Evolutionary conservation across 2,888 invertebrate genomes (phyloP), one percentile per base, ranked within the genome.

Genomic region (Nemotelus pantherinus): DNA sequence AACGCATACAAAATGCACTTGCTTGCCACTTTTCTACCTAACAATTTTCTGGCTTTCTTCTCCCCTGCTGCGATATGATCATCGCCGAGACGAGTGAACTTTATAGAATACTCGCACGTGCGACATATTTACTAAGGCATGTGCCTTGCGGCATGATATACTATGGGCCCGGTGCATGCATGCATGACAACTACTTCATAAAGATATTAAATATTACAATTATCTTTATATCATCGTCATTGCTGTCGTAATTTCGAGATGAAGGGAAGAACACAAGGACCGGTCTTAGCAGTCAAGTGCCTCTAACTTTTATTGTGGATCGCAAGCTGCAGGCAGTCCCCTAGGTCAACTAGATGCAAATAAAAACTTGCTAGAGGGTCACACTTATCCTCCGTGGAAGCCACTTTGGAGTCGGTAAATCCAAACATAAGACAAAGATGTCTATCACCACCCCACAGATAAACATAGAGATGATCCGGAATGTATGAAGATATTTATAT

Each of bases 161-260:
- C 47, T 47, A 45, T 65, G 65, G 4, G 43, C 4, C 4, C 39
- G 5, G 43, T 10, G 45, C 45, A 65, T 39, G 47, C 45, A 3
- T 9, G 3, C 65, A 41, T 10, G 9, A 63, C 65, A 65, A 47
- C 65, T 44, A 47, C 71, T 71, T 71, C 71, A 55, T 71, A 9
- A 65, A 47, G 71, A n/a, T 57, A 71, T 71, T 55, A 71, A 71
- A 10, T 68, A 71, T 71, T 55, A 71, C 57, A 43, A 55, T 71
- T 43, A 48, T 55, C 10, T 39, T 68, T 47, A 25, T 65, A 65
- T 45, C 43, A 45, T n/a, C 65, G 7, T 63, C 5, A 63, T 63
- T 3, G 63, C 43, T 63, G 5, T 63, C 9, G 7, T 65, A 65
- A 65, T 63, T 63, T 63, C 43, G 41, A 10, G 63, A 4, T 43